Base-by-base conservation (phyloP, 2,888 invertebrate species). In the Malachius bipustulatus region DNA sequence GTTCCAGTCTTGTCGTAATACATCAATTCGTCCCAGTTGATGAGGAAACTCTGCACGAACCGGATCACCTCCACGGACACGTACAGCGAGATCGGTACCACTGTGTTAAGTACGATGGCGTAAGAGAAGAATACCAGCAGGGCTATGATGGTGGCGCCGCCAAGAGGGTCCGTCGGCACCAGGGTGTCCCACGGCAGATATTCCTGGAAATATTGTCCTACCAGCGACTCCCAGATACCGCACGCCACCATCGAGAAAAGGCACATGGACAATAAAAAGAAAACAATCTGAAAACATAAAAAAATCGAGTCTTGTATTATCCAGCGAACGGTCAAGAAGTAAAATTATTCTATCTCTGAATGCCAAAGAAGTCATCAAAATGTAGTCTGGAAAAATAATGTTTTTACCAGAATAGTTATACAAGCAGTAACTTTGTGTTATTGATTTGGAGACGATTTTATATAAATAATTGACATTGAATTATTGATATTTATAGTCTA, bases 21-120 rank as follows among this genome's bases (percentile, higher is more conserved):
- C 97, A 98, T 98, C 66, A 94, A 82, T 57, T 87, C 82, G 67
- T 98, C 98, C 91, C 94, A 97, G 69, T 98, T 97, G 57, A 98
- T 98, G 59, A 91, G 81, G 67, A 94, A 87, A 67, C 96, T 97
- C 68, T 98, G 96, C 55, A 84, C 85, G 63, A 98, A 90, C 56
- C 98, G 82, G 61, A 98, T 96, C 42, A 98, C 94, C 78, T 94
- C 84, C 54, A 84, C 84, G 58, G 82, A 82, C 58, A 97, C 96
- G 69, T 98, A 97, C 45, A 98, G 77, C 54, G 96, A 97, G 64
- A 98, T 98, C 67, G 97, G 97, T 73, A 98, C 97, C 57, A 97
- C 94, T 56, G 97, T 98, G 73, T 98, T 98, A 65, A 98, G 77
- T 54, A 98, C 90, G 65, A 98, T 98, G 58, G 94, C 90, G 68